Evolutionary conservation across 2,113 vertebrate species (phyloP).

Genomic region (Heptranchias perlo): DNA sequence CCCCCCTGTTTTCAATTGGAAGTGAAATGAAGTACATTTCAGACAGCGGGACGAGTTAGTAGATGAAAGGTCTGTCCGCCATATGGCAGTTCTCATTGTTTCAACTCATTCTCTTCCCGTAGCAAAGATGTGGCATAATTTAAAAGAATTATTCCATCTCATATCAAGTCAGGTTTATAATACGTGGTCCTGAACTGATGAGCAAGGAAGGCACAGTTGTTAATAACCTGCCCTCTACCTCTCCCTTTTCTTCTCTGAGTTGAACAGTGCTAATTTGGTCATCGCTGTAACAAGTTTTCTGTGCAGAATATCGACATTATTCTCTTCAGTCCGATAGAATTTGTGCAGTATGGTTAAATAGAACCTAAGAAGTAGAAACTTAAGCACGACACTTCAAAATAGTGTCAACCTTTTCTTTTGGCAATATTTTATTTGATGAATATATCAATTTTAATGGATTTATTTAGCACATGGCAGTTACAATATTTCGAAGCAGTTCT

Average conservation of each 20-base stretch:
- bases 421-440: not conserved
- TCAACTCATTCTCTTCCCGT: not conserved
- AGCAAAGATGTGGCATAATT: not conserved
- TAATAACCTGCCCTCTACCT: not conserved
- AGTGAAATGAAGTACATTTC: slow-evolving; percentile 38
- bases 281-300: not conserved
- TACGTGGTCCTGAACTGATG: not conserved
- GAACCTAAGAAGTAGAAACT: not conserved
- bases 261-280: slow-evolving; percentile 2
- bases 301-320: no score
- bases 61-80: not conserved
- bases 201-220: not conserved
- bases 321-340: not conserved
- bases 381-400: not conserved
- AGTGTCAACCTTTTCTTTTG: not conserved
- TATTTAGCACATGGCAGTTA: not conserved
- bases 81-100: not conserved
- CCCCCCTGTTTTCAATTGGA: slow-evolving; percentile 23
- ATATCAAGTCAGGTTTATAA: not conserved
- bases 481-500: not conserved
- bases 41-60: not conserved
- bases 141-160: not conserved
- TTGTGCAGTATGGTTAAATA: not conserved
- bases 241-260: not conserved
- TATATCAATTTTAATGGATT: not conserved